Base-by-base conservation (phyloP, 2,797 vertebrate species). In the Salmo trutta region DNA sequence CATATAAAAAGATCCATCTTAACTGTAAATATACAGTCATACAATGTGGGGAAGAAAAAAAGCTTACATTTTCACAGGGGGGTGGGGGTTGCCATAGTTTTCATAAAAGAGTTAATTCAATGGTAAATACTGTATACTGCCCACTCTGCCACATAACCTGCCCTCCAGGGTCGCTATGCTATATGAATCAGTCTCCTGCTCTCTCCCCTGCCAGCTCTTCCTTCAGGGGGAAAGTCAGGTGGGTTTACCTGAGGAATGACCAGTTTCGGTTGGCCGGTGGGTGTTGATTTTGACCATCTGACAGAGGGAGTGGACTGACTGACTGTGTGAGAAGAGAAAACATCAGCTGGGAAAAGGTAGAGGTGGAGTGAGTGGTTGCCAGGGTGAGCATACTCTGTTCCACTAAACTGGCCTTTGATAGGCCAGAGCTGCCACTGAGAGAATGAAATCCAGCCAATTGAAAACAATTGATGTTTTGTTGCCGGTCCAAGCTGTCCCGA, bases 381-480 rank as follows among this genome's bases (percentile, higher is more conserved):
- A 92, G 83, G 92, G 91, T 86, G 86, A 93, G 82, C 71, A 36
- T 69, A 82, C 80, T 85, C 85, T 27, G 29, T 90, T 93, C 84
- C 87, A 85, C 84, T 77, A 85, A 91, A 86, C 86, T 17, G 17
- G 68, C 51, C 79, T 82, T 84, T 90, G 91, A 94, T 95, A 93
- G 93, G 94, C 81, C 24, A 24, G 59, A 77, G 78, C 84, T 65
- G 1, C 1, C 1, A 79, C 85, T 81, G 82, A 91, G 89, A 85
- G 81, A 86, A 85, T 83, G 88, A 84, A 89, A 89, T 90, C 90
- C 93, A 87, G 90, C 94, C 94, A 95, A 94, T 94, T 89, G 91
- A 90, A 94, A 92, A 92, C 92, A 93, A 90, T 90, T 90, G 84
- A 84, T 90, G 88, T 91, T 92, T 93, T 95, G 94, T 95, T 95